Conservation (phyloP, 2,797 vertebrate genomes). For the Pipistrellus kuhlii region DNA sequence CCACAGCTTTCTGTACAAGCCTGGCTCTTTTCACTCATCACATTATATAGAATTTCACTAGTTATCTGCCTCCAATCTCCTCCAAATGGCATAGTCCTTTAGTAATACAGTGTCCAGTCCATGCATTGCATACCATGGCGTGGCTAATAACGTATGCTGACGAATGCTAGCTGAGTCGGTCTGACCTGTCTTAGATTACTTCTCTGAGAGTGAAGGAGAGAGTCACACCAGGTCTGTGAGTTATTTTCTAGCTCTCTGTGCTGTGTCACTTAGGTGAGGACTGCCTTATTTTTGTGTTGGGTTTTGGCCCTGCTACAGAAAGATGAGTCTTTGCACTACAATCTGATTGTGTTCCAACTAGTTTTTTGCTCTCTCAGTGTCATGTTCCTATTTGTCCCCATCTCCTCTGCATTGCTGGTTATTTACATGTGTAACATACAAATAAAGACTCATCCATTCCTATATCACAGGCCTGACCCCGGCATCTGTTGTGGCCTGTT, state of each 20-base stretch:
- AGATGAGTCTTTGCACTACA: background rate
- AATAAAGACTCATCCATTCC: constrained; percentile 40
- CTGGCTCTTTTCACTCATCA: background rate
- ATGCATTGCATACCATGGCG: background rate
- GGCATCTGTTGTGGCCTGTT: constrained; percentile 66
- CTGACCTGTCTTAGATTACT: background rate
- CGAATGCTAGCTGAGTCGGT: background rate
- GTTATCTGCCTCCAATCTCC: background rate
- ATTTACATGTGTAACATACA: constrained; percentile 72
- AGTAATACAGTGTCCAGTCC: background rate
- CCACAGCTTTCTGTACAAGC: background rate
- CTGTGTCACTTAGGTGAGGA: background rate
- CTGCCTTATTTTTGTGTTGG: background rate
- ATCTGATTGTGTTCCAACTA: background rate
- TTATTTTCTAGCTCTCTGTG: background rate
- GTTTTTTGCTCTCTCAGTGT: constrained; percentile 8
- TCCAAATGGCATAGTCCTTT: background rate
- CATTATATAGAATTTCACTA: background rate
- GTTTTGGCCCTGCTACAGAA: background rate
- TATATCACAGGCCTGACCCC: constrained; percentile 50
- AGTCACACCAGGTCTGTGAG: background rate
- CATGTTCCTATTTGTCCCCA: background rate
- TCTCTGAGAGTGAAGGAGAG: background rate
- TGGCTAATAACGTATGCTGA: background rate
- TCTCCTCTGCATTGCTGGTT: constrained; percentile 31